Percentiles rank a stretch among this genome's conserved stretches.
phyloP scores from a whole-genome alignment of 2,888 invertebrate genomes.

The Drosophila eohydei region DNA sequence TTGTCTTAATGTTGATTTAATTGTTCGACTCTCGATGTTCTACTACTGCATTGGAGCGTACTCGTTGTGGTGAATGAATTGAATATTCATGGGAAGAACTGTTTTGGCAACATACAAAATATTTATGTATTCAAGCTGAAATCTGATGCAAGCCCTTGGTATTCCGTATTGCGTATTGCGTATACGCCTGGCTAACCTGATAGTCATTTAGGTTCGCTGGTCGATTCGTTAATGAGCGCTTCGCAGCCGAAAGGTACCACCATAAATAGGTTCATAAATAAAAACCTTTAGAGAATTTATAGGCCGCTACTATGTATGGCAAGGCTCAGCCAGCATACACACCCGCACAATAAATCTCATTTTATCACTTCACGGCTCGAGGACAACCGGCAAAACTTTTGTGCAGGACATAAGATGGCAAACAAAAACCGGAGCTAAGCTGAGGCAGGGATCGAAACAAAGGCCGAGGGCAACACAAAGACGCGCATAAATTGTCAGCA shows the following conservation, averaged over 20 bases:
- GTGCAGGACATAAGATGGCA: slow-evolving; percentile 13
- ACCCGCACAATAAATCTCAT: slow-evolving; percentile 68
- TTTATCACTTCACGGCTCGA: slow-evolving; percentile 71
- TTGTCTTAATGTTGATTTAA: neutral
- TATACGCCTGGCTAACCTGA: slow-evolving; percentile 19
- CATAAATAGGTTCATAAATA: slow-evolving; percentile 64
- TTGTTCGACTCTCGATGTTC: neutral
- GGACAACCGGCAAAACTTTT: slow-evolving; percentile 53
- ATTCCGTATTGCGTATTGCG: slow-evolving; percentile 24
- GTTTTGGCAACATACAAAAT: neutral
- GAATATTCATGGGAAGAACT: neutral
- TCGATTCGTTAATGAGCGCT: slow-evolving; percentile 58
- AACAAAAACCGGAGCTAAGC: slow-evolving; percentile 34
- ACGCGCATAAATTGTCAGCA: slow-evolving; percentile 58
- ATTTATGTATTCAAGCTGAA: neutral
- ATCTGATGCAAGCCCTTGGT: neutral
- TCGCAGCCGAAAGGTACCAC: slow-evolving; percentile 39
- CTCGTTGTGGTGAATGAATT: neutral
- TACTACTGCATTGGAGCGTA: neutral
- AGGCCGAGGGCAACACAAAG: slow-evolving; percentile 40
- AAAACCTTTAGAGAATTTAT: slow-evolving; percentile 55
- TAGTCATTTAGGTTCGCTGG: slow-evolving; percentile 6
- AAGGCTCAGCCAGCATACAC: slow-evolving; percentile 18
- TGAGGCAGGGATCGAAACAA: slow-evolving; percentile 24
- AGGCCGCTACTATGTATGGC: slow-evolving; percentile 59